phyloP scores from a whole-genome alignment of 2,888 invertebrate genomes.

The Ectemnius lituratus region DNA sequence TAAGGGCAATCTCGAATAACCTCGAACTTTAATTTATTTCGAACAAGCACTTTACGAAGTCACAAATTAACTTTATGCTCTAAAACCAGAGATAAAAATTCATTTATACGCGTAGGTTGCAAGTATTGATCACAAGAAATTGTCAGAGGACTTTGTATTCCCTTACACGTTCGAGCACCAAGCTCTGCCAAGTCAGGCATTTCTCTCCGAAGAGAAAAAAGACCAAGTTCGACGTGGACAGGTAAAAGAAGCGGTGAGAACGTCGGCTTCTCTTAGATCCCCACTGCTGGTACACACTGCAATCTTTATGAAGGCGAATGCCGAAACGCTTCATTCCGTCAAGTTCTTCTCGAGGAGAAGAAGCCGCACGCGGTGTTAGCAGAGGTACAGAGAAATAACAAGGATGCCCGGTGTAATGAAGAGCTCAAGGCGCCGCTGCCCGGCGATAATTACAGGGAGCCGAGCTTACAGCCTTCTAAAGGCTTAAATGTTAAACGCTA shows the following conservation, averaged over 20 bases:
- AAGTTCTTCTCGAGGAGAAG: background rate
- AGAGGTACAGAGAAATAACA: constrained; percentile 74
- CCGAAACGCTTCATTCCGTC: constrained; percentile 50
- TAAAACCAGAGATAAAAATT: no score
- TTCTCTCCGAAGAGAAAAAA: background rate
- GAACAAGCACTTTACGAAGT: no score
- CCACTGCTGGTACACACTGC: constrained; percentile 28
- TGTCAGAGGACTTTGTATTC: no score
- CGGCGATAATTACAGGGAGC: constrained; percentile 78
- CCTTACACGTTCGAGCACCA: no score
- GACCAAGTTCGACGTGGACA: constrained; percentile 6
- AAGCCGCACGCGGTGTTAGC: constrained; percentile 36
- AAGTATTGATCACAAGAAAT: no score
- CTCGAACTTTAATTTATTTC: no score
- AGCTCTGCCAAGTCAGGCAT: background rate
- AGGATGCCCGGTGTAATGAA: constrained; percentile 77
- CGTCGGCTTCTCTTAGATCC: constrained; percentile 6
- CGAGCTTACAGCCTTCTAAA: constrained; percentile 78
- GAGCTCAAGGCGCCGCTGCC: constrained; percentile 78
- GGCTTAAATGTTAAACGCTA: constrained; percentile 78
- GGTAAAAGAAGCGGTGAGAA: constrained; percentile 20
- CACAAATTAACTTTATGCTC: no score
- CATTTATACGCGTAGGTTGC: no score
- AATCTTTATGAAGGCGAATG: constrained; percentile 63
- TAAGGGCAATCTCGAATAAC: no score